A percentile compares a stretch with the other conserved stretches of the same genome.
These are phyloP conservation scores for Plebejus argus DNA, from an alignment of 2,888 invertebrate genomes.

Conservation along the genomic window DNA sequence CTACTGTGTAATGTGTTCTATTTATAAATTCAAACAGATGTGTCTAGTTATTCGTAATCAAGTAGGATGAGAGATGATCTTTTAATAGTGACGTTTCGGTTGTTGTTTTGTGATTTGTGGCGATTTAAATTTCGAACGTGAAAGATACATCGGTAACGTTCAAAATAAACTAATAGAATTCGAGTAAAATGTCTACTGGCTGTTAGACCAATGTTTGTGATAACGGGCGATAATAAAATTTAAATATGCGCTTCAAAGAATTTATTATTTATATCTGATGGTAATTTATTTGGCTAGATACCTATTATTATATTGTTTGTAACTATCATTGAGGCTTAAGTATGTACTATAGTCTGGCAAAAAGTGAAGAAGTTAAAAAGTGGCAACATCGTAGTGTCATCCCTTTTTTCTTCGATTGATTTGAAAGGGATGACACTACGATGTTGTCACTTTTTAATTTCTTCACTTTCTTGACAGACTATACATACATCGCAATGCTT, in stretches of 20 bases:
- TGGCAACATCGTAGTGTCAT: no score
- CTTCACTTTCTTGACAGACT: no score
- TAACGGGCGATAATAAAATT: background rate
- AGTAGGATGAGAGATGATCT: conserved; percentile 65
- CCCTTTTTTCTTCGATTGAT: no score
- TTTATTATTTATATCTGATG: background rate
- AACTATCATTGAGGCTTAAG: no score
- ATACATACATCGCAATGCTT: no score
- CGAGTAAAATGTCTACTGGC: background rate
- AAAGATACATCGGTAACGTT: conserved; percentile 18
- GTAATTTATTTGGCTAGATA: background rate
- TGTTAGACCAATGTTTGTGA: background rate
- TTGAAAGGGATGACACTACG: no score
- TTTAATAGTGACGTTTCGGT: conserved; percentile 71
- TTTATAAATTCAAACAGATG: background rate
- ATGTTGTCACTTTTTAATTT: no score
- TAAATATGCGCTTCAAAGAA: background rate
- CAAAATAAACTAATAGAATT: background rate
- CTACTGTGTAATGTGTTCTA: background rate
- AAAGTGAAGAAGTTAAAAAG: no score
- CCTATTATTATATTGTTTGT: no score
- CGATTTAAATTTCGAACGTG: conserved; percentile 35
- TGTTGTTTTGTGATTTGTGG: conserved; percentile 40
- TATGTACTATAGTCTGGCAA: no score
- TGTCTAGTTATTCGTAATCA: conserved; percentile 5